These are phyloP conservation scores for Drosophila takahashii DNA, from an alignment of 1,140 invertebrate species.

Conservation along the genomic window DNA sequence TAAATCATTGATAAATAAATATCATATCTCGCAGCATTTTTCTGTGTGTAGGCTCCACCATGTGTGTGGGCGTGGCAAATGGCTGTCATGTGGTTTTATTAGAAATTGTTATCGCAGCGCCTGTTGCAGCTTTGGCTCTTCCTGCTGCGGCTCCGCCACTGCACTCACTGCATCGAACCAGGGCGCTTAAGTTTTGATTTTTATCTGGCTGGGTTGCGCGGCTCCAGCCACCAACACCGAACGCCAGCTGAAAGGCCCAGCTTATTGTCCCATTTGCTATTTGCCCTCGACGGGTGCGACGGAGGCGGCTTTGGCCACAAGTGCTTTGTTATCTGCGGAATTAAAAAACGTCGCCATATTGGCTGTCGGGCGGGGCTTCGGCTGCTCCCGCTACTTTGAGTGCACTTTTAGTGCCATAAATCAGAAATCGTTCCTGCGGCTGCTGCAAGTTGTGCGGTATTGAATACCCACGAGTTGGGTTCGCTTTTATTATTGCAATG, in stretches of 20 bases:
- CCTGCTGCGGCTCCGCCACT: slow-evolving; percentile 9
- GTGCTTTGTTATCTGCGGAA: slow-evolving; percentile 79
- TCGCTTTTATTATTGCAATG: slow-evolving; percentile 72
- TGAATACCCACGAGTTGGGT: slow-evolving; percentile 18
- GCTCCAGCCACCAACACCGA: slow-evolving; percentile 3
- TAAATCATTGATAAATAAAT: neutral
- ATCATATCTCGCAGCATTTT: neutral
- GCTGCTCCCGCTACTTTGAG: slow-evolving; percentile 52
- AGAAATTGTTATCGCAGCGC: slow-evolving; percentile 78
- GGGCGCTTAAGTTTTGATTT: slow-evolving; percentile 73
- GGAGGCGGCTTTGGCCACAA: slow-evolving; percentile 48
- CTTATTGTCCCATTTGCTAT: slow-evolving; percentile 70
- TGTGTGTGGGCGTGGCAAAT: slow-evolving; percentile 21
- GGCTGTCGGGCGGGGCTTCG: slow-evolving; percentile 40
- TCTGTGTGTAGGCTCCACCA: slow-evolving; percentile 12
- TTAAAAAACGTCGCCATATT: slow-evolving; percentile 80
- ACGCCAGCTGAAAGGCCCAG: slow-evolving; percentile 17
- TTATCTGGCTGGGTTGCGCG: slow-evolving; percentile 51
- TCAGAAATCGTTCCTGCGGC: slow-evolving; percentile 69
- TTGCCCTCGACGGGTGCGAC: slow-evolving; percentile 25
- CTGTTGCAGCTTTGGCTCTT: slow-evolving; percentile 56
- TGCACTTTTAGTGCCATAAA: slow-evolving; percentile 80
- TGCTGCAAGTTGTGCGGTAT: slow-evolving; percentile 27
- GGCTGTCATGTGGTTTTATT: slow-evolving; percentile 79
- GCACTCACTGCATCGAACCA: slow-evolving; percentile 32